Conservation (phyloP, 92 coral and sea anemone species). For the Palythoa heliodiscus region DNA sequence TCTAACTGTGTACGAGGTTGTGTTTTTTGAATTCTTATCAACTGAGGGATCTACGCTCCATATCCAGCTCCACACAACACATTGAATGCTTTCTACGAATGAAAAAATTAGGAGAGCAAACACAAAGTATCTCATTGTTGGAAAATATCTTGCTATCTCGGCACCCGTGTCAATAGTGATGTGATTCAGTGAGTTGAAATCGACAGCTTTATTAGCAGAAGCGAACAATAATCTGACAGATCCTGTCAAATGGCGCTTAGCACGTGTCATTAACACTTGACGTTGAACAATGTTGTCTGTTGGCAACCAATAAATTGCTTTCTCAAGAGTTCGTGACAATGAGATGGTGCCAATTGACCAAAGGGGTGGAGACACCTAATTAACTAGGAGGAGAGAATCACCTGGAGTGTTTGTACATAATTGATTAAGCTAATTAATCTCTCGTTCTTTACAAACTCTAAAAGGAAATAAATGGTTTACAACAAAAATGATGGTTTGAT, state of each 20-base stretch:
- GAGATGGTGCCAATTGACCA: slow-evolving; percentile 39
- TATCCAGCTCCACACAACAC: slow-evolving; percentile 89
- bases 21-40: slow-evolving; percentile 32
- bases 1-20: slow-evolving; percentile 5
- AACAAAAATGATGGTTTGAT: slow-evolving; percentile 43
- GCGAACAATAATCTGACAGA: slow-evolving; percentile 28
- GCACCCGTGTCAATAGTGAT: slow-evolving; percentile 22
- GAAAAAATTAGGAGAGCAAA: slow-evolving; percentile 49
- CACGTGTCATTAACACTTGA: slow-evolving; percentile 81
- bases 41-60: slow-evolving; percentile 72
- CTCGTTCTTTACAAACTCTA: slow-evolving; percentile 47
- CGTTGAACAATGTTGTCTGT: slow-evolving; percentile 55
- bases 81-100: slow-evolving; percentile 53
- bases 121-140: slow-evolving; percentile 58
- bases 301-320: slow-evolving; percentile 59
- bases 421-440: slow-evolving; percentile 73
- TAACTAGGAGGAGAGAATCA: slow-evolving; percentile 90
- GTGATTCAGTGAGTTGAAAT: slow-evolving; percentile 15
- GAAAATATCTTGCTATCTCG: neutral
- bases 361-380: slow-evolving; percentile 92
- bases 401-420: slow-evolving; percentile 71
- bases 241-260: slow-evolving; percentile 42
- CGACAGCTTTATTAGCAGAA: slow-evolving; percentile 40
- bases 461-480: slow-evolving; percentile 40
- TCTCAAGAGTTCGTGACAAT: slow-evolving; percentile 58